A percentile compares a stretch with the other conserved stretches of the same genome.
Conservation (phyloP, 1,140 invertebrate species). For the Drosophila bipectinata region DNA sequence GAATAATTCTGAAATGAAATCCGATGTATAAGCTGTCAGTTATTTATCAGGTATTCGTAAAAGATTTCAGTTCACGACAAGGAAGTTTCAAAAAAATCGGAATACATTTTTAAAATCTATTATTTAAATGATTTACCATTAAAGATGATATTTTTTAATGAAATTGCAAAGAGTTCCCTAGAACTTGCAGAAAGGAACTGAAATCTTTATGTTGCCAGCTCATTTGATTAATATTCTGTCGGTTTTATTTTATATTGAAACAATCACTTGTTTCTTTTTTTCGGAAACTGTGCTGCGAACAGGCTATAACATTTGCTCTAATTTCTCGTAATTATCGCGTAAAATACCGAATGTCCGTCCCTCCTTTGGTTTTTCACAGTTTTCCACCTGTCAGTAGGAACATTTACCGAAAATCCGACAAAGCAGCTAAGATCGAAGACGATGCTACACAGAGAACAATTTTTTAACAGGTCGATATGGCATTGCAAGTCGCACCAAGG, state of each 20-base stretch:
- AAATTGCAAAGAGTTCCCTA: background rate
- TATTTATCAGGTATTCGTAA: no score
- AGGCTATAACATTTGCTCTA: slow-evolving; percentile 41
- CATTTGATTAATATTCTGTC: slow-evolving; percentile 37
- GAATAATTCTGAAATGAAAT: no score
- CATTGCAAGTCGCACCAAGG: no score
- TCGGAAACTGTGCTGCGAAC: slow-evolving; percentile 1
- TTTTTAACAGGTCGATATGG: background rate
- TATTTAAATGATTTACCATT: no score
- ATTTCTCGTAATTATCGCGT: slow-evolving; percentile 46
- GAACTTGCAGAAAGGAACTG: slow-evolving; percentile 5
- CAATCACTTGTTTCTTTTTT: slow-evolving; percentile 16
- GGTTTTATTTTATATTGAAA: slow-evolving; percentile 42
- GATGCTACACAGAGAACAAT: background rate
- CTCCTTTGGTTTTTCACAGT: background rate
- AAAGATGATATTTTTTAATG: background rate
- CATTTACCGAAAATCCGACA: slow-evolving; percentile 51
- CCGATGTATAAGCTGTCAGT: no score
- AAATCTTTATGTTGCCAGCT: slow-evolving; percentile 19
- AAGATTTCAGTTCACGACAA: no score
- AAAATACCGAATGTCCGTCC: slow-evolving; percentile 17
- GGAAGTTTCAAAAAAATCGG: no score
- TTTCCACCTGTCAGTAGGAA: slow-evolving; percentile 53
- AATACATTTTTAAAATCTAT: no score
- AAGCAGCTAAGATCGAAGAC: slow-evolving; percentile 43